Evolutionary conservation across 2,797 vertebrate species (phyloP).

Genomic region (Arrhamphus sclerolepis): DNA sequence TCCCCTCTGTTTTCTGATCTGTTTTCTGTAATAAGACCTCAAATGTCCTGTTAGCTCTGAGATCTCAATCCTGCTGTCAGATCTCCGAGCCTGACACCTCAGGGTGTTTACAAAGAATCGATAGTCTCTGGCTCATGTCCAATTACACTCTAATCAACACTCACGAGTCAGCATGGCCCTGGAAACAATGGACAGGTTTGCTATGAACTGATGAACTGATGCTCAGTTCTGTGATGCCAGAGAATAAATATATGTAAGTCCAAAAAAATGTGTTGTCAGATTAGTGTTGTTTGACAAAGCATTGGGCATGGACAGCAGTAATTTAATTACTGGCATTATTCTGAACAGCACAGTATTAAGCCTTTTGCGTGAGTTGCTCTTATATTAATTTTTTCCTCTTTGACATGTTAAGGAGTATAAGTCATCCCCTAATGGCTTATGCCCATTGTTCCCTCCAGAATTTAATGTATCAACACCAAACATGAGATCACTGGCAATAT

Average conservation of each 20-base stretch:
- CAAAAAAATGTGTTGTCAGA: slow-evolving; percentile 5
- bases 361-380: too few species aligned
- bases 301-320: too few species aligned
- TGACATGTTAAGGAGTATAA: too few species aligned
- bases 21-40: slow-evolving; percentile 41
- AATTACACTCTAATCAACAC: slow-evolving; percentile 62
- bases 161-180: slow-evolving; percentile 22
- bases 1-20: slow-evolving; percentile 30
- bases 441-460: too few species aligned
- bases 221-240: slow-evolving; percentile 4
- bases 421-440: too few species aligned
- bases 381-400: too few species aligned
- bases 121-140: slow-evolving; percentile 64
- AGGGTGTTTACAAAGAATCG: slow-evolving; percentile 58
- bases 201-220: slow-evolving; percentile 23
- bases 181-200: slow-evolving; percentile 39
- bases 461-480: too few species aligned
- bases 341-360: too few species aligned
- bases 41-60: slow-evolving; percentile 47
- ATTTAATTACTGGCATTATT: too few species aligned
- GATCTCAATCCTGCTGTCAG: slow-evolving; percentile 64
- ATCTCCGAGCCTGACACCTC: slow-evolving; percentile 53
- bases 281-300: too few species aligned
- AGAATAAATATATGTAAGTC: slow-evolving; percentile 11
- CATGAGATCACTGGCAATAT: too few species aligned